phyloP scores from a whole-genome alignment of 2,797 vertebrate species.

The Eutrigla gurnardus region DNA sequence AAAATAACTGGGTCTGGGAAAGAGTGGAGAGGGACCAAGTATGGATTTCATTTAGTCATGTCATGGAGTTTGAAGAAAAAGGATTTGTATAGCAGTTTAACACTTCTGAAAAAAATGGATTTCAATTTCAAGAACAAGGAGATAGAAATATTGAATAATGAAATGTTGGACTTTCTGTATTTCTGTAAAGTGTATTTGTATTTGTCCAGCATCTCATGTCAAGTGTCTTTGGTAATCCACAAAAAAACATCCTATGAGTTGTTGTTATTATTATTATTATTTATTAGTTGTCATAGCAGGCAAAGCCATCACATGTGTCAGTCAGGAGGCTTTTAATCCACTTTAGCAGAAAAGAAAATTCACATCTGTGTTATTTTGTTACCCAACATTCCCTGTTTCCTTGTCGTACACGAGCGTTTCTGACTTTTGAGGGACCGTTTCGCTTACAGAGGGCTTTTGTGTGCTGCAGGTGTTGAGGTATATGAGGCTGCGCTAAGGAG shows the following conservation, averaged over 20 bases:
- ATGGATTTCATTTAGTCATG: slow-evolving; percentile 21
- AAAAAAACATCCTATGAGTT: no score
- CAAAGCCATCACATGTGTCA: neutral
- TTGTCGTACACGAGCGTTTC: slow-evolving; percentile 43
- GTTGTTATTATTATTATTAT: no score
- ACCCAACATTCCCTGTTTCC: slow-evolving; percentile 25
- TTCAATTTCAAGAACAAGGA: neutral
- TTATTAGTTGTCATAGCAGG: neutral
- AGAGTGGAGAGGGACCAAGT: slow-evolving; percentile 5
- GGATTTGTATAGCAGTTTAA: neutral
- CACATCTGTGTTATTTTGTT: slow-evolving; percentile 25
- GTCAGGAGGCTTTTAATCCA: neutral
- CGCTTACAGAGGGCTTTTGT: slow-evolving; percentile 74
- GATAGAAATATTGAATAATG: neutral
- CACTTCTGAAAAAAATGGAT: neutral
- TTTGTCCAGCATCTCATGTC: no score
- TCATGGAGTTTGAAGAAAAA: slow-evolving; percentile 9
- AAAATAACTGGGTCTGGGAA: slow-evolving; percentile 42
- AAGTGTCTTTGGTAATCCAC: no score
- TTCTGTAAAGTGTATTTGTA: no score
- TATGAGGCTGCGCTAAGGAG: slow-evolving; percentile 61
- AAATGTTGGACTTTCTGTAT: no score
- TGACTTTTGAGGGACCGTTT: slow-evolving; percentile 53
- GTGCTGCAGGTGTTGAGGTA: slow-evolving; percentile 74
- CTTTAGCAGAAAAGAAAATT: neutral